These are phyloP conservation scores for Hyppa rectilinea DNA, from an alignment of 2,888 invertebrate species.

Conservation along the genomic window DNA sequence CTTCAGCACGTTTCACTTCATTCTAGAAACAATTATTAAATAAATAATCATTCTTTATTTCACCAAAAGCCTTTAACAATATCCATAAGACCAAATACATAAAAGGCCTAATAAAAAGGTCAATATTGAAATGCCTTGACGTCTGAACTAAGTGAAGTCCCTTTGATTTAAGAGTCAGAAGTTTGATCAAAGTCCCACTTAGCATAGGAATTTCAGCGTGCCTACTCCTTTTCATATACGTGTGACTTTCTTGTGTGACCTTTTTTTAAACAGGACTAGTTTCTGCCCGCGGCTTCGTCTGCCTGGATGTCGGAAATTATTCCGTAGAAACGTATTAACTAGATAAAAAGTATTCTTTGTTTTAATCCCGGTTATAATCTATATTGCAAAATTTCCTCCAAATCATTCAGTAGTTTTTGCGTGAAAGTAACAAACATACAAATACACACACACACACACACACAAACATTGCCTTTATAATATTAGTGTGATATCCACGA, in stretches of 20 bases:
- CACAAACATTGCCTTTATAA: too few species aligned
- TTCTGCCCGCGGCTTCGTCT: too few species aligned
- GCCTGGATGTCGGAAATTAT: too few species aligned
- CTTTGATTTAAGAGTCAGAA: background rate
- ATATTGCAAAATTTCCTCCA: too few species aligned
- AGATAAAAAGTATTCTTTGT: too few species aligned
- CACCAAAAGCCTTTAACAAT: background rate
- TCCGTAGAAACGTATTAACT: too few species aligned
- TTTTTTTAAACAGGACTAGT: too few species aligned
- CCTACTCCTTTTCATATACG: background rate
- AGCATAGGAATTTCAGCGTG: background rate
- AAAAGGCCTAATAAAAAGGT: background rate
- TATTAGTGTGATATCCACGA: background rate
- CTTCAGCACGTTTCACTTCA: constrained; percentile 80
- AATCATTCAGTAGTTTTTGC: too few species aligned
- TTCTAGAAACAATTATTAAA: constrained; percentile 65
- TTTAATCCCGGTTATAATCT: too few species aligned
- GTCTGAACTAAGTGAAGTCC: background rate
- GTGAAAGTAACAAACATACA: too few species aligned
- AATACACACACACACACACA: too few species aligned
- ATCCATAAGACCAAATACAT: background rate
- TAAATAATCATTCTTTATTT: background rate
- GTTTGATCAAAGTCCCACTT: background rate
- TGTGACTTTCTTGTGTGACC: background rate
- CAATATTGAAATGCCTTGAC: background rate